Conservation (phyloP, 2,113 vertebrate genomes). For the Petaurus breviceps region DNA sequence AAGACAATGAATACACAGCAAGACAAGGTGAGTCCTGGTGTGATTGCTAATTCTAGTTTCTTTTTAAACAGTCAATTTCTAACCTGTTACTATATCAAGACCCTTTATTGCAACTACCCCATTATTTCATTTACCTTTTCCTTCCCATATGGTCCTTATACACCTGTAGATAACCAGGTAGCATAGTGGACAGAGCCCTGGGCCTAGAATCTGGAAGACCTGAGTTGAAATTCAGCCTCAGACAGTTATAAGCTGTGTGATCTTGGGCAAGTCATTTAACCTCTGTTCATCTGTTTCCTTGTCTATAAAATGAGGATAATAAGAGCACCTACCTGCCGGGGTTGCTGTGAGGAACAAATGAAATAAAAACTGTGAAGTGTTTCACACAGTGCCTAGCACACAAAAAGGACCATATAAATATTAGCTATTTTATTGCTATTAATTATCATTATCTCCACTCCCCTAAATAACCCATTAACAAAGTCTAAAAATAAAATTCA, state of each 20-base stretch:
- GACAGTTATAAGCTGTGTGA: neutral
- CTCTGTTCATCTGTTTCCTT: neutral
- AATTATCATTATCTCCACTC: neutral
- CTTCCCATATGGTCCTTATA: neutral
- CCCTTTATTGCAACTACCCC: neutral
- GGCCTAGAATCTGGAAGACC: neutral
- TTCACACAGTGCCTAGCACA: neutral
- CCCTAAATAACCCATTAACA: neutral
- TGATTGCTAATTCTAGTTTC: fast-evolving
- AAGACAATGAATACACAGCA: conserved; percentile 98
- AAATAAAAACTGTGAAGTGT: neutral
- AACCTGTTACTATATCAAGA: neutral
- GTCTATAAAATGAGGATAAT: neutral
- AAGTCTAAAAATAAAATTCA: neutral
- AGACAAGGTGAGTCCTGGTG: conserved; percentile 90
- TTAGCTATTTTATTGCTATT: neutral
- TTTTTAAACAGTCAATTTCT: neutral
- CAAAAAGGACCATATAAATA: neutral
- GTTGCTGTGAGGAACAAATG: neutral
- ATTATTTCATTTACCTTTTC: neutral
- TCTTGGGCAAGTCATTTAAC: neutral
- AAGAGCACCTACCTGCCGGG: neutral
- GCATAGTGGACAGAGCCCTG: neutral
- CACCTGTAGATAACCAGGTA: neutral
- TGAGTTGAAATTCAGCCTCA: neutral